A percentile compares a stretch with the other conserved stretches of the same genome.
Conservation (phyloP, 2,113 vertebrate species). For the Nyctibius bracteatus region DNA sequence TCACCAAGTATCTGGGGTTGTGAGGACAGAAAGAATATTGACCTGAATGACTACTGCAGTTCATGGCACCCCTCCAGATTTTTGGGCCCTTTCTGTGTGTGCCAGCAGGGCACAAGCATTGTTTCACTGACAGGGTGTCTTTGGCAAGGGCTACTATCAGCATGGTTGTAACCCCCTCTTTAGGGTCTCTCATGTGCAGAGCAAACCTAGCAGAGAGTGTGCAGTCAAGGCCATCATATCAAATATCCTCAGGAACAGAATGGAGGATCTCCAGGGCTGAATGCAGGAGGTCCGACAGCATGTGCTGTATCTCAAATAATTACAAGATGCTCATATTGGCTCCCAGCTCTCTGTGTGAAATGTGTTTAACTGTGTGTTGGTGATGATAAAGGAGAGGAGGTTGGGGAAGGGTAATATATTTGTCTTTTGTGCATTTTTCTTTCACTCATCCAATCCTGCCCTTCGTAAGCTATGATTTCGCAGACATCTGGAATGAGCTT, state of each 20-base stretch:
- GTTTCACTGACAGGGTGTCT: neutral
- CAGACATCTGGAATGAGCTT: slow-evolving; percentile 28
- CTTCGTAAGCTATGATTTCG: slow-evolving; percentile 11
- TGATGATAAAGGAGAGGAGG: neutral
- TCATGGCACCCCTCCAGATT: neutral
- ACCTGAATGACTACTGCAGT: neutral
- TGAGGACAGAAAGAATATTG: neutral
- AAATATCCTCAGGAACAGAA: neutral
- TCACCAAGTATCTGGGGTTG: neutral
- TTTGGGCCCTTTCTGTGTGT: neutral
- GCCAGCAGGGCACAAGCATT: neutral
- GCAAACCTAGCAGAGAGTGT: neutral
- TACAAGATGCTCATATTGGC: neutral
- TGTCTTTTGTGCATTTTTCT: neutral
- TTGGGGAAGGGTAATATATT: neutral
- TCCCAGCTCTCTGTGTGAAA: neutral
- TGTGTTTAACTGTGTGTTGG: neutral
- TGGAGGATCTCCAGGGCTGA: neutral
- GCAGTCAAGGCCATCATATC: neutral
- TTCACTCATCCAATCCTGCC: neutral
- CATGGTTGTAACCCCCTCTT: neutral
- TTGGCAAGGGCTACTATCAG: neutral
- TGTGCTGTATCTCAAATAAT: neutral
- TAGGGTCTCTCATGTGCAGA: neutral
- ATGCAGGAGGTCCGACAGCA: neutral